Evolutionary conservation across 64 coral and sea anemone genomes (phyloP).

Genomic region (Acropora yongei): DNA sequence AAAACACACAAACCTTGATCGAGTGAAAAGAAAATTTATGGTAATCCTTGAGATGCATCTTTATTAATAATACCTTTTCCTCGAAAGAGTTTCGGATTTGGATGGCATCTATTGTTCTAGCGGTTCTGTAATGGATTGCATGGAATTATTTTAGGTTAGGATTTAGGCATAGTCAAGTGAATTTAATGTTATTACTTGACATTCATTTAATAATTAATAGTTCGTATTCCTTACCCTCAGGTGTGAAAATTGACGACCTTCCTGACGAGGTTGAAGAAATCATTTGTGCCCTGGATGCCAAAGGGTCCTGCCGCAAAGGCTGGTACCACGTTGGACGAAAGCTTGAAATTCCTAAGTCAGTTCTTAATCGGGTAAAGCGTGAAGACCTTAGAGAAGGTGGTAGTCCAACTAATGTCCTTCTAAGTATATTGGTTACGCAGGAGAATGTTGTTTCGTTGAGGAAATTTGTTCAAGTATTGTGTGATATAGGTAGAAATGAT

Average conservation of each 20-base stretch:
- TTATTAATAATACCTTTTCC: no score
- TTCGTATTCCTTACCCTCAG: neutral
- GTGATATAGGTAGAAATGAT: neutral
- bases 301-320: neutral
- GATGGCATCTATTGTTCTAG: no score
- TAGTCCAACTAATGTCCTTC: neutral
- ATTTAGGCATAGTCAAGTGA: no score
- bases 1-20: no score
- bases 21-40: no score
- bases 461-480: neutral
- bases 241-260: neutral
- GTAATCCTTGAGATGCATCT: no score
- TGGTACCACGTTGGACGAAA: constrained; percentile 16
- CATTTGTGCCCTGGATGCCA: neutral
- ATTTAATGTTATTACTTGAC: no score
- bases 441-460: neutral
- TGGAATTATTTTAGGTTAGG: no score
- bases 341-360: neutral
- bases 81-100: no score
- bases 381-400: neutral
- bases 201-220: no score
- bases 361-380: neutral
- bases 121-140: no score
- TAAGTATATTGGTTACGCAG: neutral
- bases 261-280: neutral